These are phyloP conservation scores for Musca vetustissima DNA, from an alignment of 1,140 invertebrate genomes.

Conservation along the genomic window DNA sequence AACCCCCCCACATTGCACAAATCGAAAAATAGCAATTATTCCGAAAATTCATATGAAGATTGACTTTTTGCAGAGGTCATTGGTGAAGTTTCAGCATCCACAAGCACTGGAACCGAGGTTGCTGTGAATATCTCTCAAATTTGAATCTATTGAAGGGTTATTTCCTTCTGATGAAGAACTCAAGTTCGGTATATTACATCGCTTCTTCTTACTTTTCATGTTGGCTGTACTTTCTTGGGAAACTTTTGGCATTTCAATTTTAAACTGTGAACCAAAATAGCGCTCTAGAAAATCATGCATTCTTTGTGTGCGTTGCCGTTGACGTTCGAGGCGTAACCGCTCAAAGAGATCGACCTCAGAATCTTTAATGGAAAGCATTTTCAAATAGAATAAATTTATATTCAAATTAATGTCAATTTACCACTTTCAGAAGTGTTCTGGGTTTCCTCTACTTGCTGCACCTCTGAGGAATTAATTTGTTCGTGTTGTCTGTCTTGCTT, in stretches of 20 bases:
- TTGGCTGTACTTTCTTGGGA: background rate
- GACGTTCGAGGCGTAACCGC: background rate
- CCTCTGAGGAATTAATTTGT: background rate
- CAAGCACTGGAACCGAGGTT: no score
- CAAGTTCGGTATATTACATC: background rate
- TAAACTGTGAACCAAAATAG: background rate
- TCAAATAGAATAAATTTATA: no score
- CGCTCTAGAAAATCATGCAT: constrained; percentile 4
- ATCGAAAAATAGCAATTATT: no score
- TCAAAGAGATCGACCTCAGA: constrained; percentile 3
- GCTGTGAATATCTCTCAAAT: no score
- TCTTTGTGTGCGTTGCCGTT: background rate
- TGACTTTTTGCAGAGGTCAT: background rate
- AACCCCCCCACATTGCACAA: no score
- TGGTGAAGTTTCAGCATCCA: background rate
- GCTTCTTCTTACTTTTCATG: background rate
- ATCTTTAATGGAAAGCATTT: background rate
- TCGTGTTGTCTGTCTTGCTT: background rate
- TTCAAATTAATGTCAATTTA: background rate
- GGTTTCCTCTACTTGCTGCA: background rate
- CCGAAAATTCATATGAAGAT: background rate
- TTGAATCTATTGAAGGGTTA: no score
- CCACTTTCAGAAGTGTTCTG: background rate
- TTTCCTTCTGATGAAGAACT: background rate
- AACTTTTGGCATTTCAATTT: background rate